Evolutionary conservation across 2,888 invertebrate genomes (phyloP).

Genomic region (Acrobeloides nanus): DNA sequence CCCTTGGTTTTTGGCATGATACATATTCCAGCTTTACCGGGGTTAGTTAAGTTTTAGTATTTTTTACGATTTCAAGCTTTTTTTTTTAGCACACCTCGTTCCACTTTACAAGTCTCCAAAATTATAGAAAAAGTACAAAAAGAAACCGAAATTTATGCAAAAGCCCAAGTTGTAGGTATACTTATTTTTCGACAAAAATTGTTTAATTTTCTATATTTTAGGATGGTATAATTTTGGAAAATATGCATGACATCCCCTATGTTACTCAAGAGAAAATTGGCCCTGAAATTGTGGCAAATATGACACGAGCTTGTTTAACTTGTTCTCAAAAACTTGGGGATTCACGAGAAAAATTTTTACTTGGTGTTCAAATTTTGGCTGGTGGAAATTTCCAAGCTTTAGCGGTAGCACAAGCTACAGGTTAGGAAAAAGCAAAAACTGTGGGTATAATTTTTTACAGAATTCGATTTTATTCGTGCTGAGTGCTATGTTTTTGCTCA

Average conservation of each 20-base stretch:
- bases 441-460: constrained; percentile 24
- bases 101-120: constrained; percentile 21
- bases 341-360: constrained; percentile 34
- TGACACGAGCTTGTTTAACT: constrained; percentile 61
- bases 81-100: constrained; percentile 32
- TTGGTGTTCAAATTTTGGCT: constrained; percentile 65
- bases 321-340: constrained; percentile 53
- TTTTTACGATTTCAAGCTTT: constrained; percentile 1
- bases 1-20: constrained; percentile 47
- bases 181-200: neutral
- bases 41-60: constrained; percentile 14
- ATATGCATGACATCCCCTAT: constrained; percentile 50
- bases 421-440: constrained; percentile 39
- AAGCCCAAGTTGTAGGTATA: constrained; percentile 25
- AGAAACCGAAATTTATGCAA: constrained; percentile 34
- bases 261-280: constrained; percentile 55
- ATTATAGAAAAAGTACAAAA: constrained; percentile 32
- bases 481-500: constrained; percentile 73
- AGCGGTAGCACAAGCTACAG: constrained; percentile 67
- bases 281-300: constrained; percentile 66
- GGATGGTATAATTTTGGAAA: constrained; percentile 46
- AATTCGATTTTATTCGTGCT: constrained; percentile 64
- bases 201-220: constrained; percentile 10
- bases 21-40: constrained; percentile 41
- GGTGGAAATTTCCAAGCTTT: constrained; percentile 70